Evolutionary conservation across 2,888 invertebrate species (phyloP), one percentile per base, ranked within the genome.

Genomic region (Zele albiditarsus): DNA sequence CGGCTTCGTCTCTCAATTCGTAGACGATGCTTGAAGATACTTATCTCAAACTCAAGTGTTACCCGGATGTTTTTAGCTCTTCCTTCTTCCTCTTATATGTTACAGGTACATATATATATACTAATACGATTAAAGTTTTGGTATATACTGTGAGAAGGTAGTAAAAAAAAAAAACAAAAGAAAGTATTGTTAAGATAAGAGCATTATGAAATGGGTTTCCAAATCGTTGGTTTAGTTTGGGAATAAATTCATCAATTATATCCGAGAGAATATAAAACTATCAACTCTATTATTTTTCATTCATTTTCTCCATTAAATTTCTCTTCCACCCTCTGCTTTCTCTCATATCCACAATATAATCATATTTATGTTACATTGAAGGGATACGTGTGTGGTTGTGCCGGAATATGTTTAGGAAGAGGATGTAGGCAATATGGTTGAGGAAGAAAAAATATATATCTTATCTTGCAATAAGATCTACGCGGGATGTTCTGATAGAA

Each of bases 401-500:
- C 25, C 20, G 20, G 27, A 25, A 53, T 63, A 69, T 72, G 69
- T 74, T 46, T 23, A 53, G 71, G 49, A 33, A 31, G 25, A 68
- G 42, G 49, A 69, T 53, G 28, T 31, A 23, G 31, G 68, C 53
- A 31, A 49, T 53, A n/a, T 33, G 28, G 38, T 42, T 53, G 62
- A 57, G n/a, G 53, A 10, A 65, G 20, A 72, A 46, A 65, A 58
- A 60, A 68, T 33, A 74, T 46, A 73, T 60, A 53, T 74, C 70
- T 69, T 80, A 82, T 80, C 80, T 79, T 46, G 72, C 75, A 79
- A 76, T 78, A 77, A 74, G 75, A 80, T 81, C 78, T 66, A 8
- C 71, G 62, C 73, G 63, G 77, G 62, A 70, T 23, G 77, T 69
- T 33, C 57, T 71, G 65, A 80, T 49, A 79, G 77, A 73, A 80